These are phyloP conservation scores for Liparis tanakae DNA, from an alignment of 2,797 vertebrate genomes.

Conservation along the genomic window DNA sequence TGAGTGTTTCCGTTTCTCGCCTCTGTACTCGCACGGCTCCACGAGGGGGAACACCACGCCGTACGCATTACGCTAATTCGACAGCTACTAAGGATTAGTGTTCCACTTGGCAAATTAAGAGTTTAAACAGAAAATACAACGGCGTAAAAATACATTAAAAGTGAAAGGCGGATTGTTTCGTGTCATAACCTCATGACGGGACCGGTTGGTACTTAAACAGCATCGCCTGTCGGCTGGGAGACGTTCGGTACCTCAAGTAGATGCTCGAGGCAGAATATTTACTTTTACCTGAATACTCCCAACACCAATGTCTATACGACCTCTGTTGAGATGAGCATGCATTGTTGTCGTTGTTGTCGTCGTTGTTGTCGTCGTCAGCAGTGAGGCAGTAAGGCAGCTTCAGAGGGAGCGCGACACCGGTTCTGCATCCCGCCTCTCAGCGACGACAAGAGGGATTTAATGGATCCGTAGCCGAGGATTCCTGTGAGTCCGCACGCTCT, in stretches of 20 bases:
- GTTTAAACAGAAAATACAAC: not conserved
- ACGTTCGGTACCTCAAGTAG: not conserved
- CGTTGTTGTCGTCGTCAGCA: conserved; percentile 52
- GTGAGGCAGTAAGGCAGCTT: conserved; percentile 22
- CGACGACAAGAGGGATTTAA: conserved; percentile 82
- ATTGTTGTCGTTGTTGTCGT: conserved; percentile 29
- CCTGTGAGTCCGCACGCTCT: conserved; percentile 67
- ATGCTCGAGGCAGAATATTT: not conserved
- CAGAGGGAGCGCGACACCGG: conserved; percentile 50
- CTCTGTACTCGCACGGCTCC: not conserved
- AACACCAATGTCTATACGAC: not conserved
- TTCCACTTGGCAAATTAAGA: not conserved
- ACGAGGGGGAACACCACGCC: not conserved
- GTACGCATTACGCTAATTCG: not conserved
- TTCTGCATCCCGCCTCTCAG: conserved; percentile 54
- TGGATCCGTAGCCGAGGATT: conserved; percentile 78
- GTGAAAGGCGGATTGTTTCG: not conserved
- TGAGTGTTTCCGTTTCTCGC: conserved; percentile 6
- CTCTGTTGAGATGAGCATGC: conserved; percentile 30
- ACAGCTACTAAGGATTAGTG: not conserved
- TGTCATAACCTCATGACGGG: not conserved
- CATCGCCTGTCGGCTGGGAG: not conserved
- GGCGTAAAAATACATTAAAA: not conserved
- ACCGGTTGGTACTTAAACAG: no score
- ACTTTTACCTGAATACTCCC: not conserved